Conservation (phyloP, 2,888 invertebrate genomes). For the Nomada goodeniana region DNA sequence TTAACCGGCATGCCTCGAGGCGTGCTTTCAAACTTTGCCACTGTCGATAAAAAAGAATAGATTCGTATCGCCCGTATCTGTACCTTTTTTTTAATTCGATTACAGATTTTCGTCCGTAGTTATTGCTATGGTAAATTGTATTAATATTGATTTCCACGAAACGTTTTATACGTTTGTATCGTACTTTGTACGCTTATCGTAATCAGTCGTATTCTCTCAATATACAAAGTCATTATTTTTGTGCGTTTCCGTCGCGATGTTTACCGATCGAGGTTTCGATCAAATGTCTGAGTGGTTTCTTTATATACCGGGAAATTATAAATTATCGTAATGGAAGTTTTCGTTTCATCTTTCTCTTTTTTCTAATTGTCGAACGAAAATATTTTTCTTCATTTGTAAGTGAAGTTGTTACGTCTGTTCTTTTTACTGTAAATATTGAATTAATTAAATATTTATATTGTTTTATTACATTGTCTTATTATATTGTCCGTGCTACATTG, state of each 20-base stretch:
- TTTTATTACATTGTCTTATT: background rate
- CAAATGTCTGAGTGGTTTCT: constrained; percentile 12
- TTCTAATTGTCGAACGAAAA: background rate
- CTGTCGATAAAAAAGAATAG: background rate
- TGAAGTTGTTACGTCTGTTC: background rate
- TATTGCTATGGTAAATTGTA: background rate
- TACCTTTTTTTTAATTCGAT: background rate
- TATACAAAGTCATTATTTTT: constrained; percentile 10
- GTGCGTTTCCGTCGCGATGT: constrained; percentile 1
- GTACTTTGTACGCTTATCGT: constrained; percentile 32
- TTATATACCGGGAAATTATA: constrained; percentile 6
- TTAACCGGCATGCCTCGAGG: background rate
- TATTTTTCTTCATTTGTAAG: constrained; percentile 1
- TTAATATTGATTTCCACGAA: constrained; percentile 1
- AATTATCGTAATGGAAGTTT: background rate
- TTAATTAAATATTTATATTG: constrained; percentile 16
- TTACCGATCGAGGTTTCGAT: constrained; percentile 11
- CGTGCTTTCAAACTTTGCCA: constrained; percentile 4
- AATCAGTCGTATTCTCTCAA: constrained; percentile 4
- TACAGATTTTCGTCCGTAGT: background rate
- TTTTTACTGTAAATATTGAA: constrained; percentile 9
- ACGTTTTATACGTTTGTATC: background rate
- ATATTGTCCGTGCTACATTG: background rate
- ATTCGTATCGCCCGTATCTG: background rate
- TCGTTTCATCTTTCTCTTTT: too few relatives aligned